These are phyloP conservation scores for Plagodis pulveraria DNA, from an alignment of 2,888 invertebrate genomes.

Conservation along the genomic window DNA sequence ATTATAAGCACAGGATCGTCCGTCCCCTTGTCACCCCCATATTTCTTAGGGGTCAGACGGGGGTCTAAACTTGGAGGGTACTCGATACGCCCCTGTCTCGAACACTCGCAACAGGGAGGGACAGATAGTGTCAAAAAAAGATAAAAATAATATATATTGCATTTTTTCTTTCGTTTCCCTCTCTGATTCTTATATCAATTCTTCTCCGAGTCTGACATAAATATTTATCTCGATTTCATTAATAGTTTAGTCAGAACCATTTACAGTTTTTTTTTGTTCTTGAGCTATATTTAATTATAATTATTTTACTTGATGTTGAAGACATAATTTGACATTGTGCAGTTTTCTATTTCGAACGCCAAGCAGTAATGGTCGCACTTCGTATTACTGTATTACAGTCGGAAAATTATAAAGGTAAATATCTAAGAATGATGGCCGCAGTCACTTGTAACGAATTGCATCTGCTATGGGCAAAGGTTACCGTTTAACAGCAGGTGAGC, in stretches of 20 bases:
- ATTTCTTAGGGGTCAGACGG: conserved; percentile 72
- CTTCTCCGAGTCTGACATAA: background rate
- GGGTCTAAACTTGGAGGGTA: conserved; percentile 70
- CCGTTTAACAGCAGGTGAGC: too few species aligned
- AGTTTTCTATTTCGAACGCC: too few species aligned
- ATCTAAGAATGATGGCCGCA: too few species aligned
- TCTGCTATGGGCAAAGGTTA: too few species aligned
- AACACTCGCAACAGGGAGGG: conserved; percentile 71
- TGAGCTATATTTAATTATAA: too few species aligned
- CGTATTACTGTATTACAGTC: too few species aligned
- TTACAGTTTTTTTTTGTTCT: too few species aligned
- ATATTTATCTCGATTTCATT: conserved; percentile 13
- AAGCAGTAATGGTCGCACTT: too few species aligned
- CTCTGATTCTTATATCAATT: conserved; percentile 8
- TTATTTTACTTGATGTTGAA: too few species aligned
- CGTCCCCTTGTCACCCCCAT: conserved; percentile 55
- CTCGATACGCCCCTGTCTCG: conserved; percentile 78
- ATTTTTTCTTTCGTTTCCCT: conserved; percentile 50
- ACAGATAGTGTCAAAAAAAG: conserved; percentile 84
- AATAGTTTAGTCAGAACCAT: background rate
- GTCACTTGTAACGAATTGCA: too few species aligned
- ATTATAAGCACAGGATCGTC: conserved; percentile 41
- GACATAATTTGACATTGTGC: too few species aligned
- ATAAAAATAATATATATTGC: conserved; percentile 83
- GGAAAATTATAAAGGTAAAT: too few species aligned